Conservation (phyloP, 2,888 invertebrate genomes). For the Heliconius ethilla region DNA sequence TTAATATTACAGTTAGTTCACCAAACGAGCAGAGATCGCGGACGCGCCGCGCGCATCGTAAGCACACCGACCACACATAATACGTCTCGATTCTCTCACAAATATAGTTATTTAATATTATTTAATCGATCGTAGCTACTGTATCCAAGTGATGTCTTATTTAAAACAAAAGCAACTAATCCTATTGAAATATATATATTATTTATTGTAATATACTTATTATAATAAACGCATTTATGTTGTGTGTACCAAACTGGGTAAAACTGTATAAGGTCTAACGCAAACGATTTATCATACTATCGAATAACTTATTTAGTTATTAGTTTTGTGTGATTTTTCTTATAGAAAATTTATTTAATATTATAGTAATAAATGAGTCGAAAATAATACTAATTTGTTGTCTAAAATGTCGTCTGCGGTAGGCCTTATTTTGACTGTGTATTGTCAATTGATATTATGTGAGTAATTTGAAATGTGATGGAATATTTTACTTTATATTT, state of each 20-base stretch:
- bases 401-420: constrained; percentile 4
- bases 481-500: background rate
- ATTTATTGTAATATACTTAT: constrained; percentile 13
- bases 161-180: constrained; percentile 1
- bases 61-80: constrained; percentile 71
- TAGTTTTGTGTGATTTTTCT: background rate
- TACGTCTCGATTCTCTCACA: constrained; percentile 39
- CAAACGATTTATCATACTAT: constrained; percentile 7
- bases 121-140: constrained; percentile 11
- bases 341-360: background rate
- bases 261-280: constrained; percentile 1
- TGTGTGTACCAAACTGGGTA: background rate
- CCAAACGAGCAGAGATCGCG: constrained; percentile 44
- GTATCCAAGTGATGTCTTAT: constrained; percentile 11
- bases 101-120: constrained; percentile 26
- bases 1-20: constrained; percentile 33
- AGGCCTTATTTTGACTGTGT: constrained; percentile 19
- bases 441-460: constrained; percentile 17
- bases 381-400: background rate
- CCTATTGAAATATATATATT: constrained; percentile 15
- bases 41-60: constrained; percentile 55
- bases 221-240: constrained; percentile 20
- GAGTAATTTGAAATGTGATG: background rate
- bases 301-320: background rate
- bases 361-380: no score